Evolutionary conservation across 1,140 invertebrate species (phyloP).

Genomic region (Hydropsyche tenuis): DNA sequence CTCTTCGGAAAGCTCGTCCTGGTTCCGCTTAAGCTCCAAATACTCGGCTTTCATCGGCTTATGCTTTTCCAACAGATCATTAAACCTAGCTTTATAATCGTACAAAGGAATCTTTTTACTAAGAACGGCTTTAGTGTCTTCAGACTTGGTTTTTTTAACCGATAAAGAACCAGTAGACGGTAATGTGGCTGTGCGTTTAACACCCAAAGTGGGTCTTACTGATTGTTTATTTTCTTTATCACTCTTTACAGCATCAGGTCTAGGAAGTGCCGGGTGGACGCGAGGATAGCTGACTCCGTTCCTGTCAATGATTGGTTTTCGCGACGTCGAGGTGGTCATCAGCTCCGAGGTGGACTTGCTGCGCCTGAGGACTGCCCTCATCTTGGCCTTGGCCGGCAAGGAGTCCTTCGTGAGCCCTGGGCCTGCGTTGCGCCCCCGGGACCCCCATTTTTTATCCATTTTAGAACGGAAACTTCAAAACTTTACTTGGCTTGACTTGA

Average conservation of each 20-base stretch:
- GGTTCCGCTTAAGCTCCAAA: slow-evolving; percentile 52
- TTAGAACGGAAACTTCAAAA: not conserved
- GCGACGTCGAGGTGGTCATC: not conserved
- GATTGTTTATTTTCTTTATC: slow-evolving; percentile 44
- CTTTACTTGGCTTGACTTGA: no score
- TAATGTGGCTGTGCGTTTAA: slow-evolving; percentile 26
- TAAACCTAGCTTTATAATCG: slow-evolving; percentile 58
- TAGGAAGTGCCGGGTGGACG: slow-evolving; percentile 36
- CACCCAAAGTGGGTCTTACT: not conserved
- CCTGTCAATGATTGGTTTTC: slow-evolving; percentile 38
- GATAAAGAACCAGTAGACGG: not conserved
- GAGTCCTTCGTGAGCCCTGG: slow-evolving; percentile 10
- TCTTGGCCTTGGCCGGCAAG: slow-evolving; percentile 16
- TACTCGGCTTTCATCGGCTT: slow-evolving; percentile 53
- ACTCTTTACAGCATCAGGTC: slow-evolving; percentile 25
- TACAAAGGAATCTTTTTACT: slow-evolving; percentile 54
- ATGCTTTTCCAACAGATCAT: slow-evolving; percentile 59
- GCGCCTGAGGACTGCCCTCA: slow-evolving; percentile 31
- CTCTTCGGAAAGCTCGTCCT: slow-evolving; percentile 51
- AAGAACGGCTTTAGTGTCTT: not conserved
- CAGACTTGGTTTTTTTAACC: slow-evolving; percentile 33
- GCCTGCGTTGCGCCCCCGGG: not conserved
- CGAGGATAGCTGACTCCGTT: slow-evolving; percentile 30
- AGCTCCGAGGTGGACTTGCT: slow-evolving; percentile 44
- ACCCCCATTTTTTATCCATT: not conserved